These are phyloP conservation scores for Sclerodermus sp. DNA, from an alignment of 2,888 invertebrate species.

Conservation along the genomic window DNA sequence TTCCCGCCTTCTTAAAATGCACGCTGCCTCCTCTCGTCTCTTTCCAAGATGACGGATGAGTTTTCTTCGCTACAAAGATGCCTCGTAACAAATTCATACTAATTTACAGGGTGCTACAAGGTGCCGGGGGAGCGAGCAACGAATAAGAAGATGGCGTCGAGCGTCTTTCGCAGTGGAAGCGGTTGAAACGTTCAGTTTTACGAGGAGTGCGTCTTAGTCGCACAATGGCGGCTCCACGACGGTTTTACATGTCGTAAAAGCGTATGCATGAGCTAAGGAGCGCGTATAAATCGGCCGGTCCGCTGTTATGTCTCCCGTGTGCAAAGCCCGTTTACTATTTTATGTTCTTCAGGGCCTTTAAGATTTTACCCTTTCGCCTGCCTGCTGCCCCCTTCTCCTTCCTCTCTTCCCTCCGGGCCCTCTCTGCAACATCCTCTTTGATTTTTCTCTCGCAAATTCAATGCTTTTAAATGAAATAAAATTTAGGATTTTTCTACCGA, in stretches of 20 bases:
- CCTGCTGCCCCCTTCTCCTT: conserved; percentile 1
- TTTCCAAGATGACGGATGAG: too few relatives aligned
- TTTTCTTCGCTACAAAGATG: too few relatives aligned
- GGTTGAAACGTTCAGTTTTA: conserved; percentile 35
- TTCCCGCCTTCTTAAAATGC: too few relatives aligned
- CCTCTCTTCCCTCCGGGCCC: too few relatives aligned
- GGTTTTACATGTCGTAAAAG: conserved; percentile 51
- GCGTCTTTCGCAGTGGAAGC: conserved; percentile 34
- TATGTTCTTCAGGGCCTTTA: conserved; percentile 33
- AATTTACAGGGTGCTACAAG: too few relatives aligned
- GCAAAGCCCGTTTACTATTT: conserved; percentile 41
- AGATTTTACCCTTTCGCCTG: conserved; percentile 2
- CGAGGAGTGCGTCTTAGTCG: conserved; percentile 31
- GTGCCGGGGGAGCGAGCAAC: neutral
- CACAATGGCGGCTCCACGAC: conserved; percentile 34
- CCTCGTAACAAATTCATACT: too few relatives aligned
- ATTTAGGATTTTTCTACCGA: too few relatives aligned
- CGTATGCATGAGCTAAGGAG: conserved; percentile 39
- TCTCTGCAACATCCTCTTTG: too few relatives aligned
- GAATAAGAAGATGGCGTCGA: conserved; percentile 2
- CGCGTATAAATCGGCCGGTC: conserved; percentile 44
- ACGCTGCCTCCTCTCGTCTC: too few relatives aligned
- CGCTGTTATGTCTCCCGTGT: conserved; percentile 46
- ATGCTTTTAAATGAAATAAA: too few relatives aligned
- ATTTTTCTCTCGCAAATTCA: too few relatives aligned